Percentiles rank a stretch among this genome's conserved stretches.
phyloP scores from a whole-genome alignment of 2,113 vertebrate species.

The Bubo bubo region DNA sequence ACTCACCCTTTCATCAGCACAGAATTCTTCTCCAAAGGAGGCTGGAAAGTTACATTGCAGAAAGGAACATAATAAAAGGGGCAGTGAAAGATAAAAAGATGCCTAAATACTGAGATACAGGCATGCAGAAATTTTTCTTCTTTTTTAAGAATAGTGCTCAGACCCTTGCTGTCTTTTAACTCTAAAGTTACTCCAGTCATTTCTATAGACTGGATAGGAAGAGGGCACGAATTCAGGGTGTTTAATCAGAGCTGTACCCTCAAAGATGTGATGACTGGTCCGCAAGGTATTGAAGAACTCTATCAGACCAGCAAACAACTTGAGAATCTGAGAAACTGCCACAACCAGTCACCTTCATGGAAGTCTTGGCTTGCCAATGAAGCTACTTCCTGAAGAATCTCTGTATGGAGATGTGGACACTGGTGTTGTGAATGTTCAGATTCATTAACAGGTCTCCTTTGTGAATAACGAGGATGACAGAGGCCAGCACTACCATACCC shows the following conservation, averaged over 20 bases:
- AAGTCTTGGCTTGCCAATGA: background rate
- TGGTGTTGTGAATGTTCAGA: background rate
- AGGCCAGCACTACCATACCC: background rate
- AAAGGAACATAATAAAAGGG: background rate
- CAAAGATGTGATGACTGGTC: background rate
- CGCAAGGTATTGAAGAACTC: accelerated
- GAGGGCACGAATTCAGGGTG: background rate
- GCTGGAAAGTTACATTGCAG: background rate
- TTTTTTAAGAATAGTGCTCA: background rate
- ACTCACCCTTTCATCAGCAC: background rate
- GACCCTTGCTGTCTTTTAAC: background rate
- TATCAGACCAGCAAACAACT: background rate
- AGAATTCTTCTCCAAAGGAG: background rate
- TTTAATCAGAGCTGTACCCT: background rate
- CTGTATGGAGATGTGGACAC: background rate
- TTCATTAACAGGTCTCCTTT: background rate
- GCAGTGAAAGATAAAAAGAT: background rate
- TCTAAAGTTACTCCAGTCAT: background rate
- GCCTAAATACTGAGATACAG: background rate
- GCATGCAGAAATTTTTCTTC: background rate
- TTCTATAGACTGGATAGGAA: background rate
- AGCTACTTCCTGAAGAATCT: background rate
- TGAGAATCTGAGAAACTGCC: background rate
- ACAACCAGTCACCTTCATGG: background rate
- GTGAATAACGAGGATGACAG: background rate